Evolutionary conservation across 1,140 invertebrate genomes (phyloP).

Genomic region (Scaptodrosophila lebanonensis): DNA sequence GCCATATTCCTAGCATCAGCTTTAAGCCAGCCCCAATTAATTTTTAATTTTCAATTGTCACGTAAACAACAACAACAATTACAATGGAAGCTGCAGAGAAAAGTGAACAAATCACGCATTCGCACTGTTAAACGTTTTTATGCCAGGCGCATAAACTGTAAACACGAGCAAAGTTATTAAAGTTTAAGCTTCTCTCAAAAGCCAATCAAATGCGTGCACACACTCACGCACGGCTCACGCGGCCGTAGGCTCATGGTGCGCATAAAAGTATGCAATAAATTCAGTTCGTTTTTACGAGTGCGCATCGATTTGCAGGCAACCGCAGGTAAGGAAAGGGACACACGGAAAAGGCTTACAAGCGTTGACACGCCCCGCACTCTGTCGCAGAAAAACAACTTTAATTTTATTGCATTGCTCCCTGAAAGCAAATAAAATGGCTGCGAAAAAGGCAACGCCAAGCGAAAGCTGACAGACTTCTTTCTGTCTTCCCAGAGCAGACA

Average conservation of each 20-base stretch:
- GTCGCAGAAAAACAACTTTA: slow-evolving; percentile 33
- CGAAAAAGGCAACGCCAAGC: slow-evolving; percentile 8
- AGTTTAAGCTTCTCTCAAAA: slow-evolving; percentile 46
- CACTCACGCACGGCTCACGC: neutral
- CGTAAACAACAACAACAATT: neutral
- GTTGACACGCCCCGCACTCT: too few species aligned
- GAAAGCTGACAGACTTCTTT: too few species aligned
- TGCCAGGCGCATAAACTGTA: slow-evolving; percentile 34
- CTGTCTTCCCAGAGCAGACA: too few species aligned
- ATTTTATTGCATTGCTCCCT: slow-evolving; percentile 59
- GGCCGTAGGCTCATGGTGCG: slow-evolving; percentile 1
- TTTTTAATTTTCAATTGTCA: slow-evolving; percentile 16
- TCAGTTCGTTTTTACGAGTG: slow-evolving; percentile 55
- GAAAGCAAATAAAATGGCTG: slow-evolving; percentile 19
- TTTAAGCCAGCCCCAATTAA: too few species aligned
- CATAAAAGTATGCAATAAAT: slow-evolving; percentile 64
- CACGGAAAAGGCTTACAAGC: slow-evolving; percentile 50
- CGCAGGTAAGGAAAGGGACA: slow-evolving; percentile 38
- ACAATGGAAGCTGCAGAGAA: neutral
- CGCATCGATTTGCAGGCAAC: slow-evolving; percentile 57
- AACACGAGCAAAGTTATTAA: slow-evolving; percentile 51
- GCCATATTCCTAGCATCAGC: too few species aligned
- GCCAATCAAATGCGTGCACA: slow-evolving; percentile 60
- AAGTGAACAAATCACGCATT: slow-evolving; percentile 33
- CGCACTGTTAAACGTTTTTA: slow-evolving; percentile 44